A percentile compares a stretch with the other conserved stretches of the same genome.
Evolutionary conservation across 2,797 vertebrate genomes (phyloP).

Genomic region (Tapera naevia): DNA sequence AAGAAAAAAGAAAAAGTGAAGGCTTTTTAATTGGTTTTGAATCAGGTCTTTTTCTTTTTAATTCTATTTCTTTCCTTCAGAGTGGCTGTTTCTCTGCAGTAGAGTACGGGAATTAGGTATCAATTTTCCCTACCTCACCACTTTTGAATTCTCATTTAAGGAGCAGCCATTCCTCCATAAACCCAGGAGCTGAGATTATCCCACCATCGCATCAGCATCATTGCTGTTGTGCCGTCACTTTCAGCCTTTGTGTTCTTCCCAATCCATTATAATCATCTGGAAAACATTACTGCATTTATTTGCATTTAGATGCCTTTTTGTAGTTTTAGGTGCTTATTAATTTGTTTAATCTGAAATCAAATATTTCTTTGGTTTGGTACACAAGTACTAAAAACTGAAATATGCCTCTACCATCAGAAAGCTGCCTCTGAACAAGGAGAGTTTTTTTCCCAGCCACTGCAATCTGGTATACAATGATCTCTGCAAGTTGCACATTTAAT

Average conservation of each 20-base stretch:
- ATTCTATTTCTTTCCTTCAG: neutral
- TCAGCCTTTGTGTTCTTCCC: neutral
- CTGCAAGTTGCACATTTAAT: slow-evolving; percentile 67
- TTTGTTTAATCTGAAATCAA: slow-evolving; percentile 13
- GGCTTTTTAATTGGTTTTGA: neutral
- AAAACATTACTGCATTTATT: neutral
- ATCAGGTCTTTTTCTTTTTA: neutral
- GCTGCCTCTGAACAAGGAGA: slow-evolving; percentile 12
- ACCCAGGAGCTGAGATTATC: accelerated
- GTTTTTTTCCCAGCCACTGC: slow-evolving; percentile 8
- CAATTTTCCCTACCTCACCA: neutral
- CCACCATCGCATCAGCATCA: accelerated
- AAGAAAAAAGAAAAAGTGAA: neutral
- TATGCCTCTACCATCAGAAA: neutral
- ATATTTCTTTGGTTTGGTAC: neutral
- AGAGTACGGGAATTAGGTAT: neutral
- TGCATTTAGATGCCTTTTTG: neutral
- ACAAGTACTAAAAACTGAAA: neutral
- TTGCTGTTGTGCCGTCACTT: neutral
- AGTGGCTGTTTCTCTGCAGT: neutral
- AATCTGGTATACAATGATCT: slow-evolving; percentile 53
- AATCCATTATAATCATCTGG: neutral
- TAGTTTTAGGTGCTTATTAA: neutral
- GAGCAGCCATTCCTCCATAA: neutral
- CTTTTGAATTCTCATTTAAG: neutral